Evolutionary conservation across 1,140 invertebrate genomes (phyloP), one percentile per base, ranked within the genome.

Genomic region (Drosophila lacteicornis): DNA sequence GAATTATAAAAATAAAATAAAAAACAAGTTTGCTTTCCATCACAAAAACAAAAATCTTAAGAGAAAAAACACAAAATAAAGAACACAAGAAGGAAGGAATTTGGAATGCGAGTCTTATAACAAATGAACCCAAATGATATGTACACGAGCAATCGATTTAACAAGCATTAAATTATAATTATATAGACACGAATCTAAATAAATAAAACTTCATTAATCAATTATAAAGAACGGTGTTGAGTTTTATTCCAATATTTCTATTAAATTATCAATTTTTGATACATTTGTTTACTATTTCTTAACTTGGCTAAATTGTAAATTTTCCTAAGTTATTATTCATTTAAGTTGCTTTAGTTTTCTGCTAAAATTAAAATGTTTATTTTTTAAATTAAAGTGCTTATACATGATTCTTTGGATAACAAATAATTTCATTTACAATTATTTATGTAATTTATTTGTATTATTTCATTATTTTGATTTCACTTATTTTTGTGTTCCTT

Each of bases 161-260:
- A 65, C 67, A 79, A 86, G 46, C 62, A 87, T 88, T 67, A 83
- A 77, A 74, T 56, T 77, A 77, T 68, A 61, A 79, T 79, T 87
- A 87, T 88, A 88, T 88, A 88, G 84, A 90, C 79, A 65, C 50
- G 50, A 74, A 88, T 80, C 51, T 53, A 68, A 88, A 78, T 80
- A 88, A 88, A 90, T 90, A 90, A 88, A 88, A 90, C 67, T 90
- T 88, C 70, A 88, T 76, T 90, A 90, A 88, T 88, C 85, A 84
- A 88, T 73, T 73, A 84, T 69, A 69, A 43, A 12, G 12, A n/a
- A 22, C 7, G 17, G 7, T 17, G 3, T 53, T 22, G 40, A 47
- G 15, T 74, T 45, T 84, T 15, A 55, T 43, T 83, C 0, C 2
- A 3, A 3, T 15, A 13, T 19, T 9, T 33, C 30, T 33, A 36